Base-by-base conservation (phyloP, 2,797 vertebrate genomes). In the Micrastur ruficollis region DNA sequence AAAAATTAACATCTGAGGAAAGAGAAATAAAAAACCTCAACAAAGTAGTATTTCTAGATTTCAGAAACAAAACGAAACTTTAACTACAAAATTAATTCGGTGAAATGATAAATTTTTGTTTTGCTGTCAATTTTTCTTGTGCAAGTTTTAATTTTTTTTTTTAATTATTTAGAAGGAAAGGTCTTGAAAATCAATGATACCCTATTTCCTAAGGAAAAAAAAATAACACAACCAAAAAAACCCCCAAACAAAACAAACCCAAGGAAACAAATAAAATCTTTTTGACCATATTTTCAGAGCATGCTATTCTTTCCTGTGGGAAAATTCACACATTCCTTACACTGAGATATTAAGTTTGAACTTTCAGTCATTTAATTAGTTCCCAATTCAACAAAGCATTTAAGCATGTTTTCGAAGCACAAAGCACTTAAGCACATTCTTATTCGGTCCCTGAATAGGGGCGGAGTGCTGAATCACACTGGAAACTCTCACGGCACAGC, bases 351-450 rank as follows among this genome's bases (percentile, higher is more conserved):
- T 81, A 96, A 95, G 96, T 95, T 96, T 95, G 96, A 96, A 94
- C 90, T 91, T 95, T 88, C 88, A 95, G 83, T 87, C 92, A 65
- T 95, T 96, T 96, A 97, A 95, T 94, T 95, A 96, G 89, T 93
- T 92, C 75, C 62, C 92, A 91, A 78, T 88, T 89, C 95, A 91
- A 85, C 90, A 95, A 93, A 95, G 93, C 80, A n/a, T 95, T 93
- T 95, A 90, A 91, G 85, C 94, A 84, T 94, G 88, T 96, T 95
- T 96, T 94, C 36, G 42, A 89, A 95, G 96, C 94, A 95, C 95
- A 96, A 96, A 97, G 93, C 86, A 92, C 92, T 96, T 97, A 92
- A 92, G 90, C 79, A 52, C 93, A 89, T 96, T 95, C 92, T 96
- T 94, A 93, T 70, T 95, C 81, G 21, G 56, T 29, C 47, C 53